Percentiles rank a stretch among this genome's conserved stretches.
Evolutionary conservation across 2,888 invertebrate species (phyloP).

Genomic region (Ennomos fuscantarius): DNA sequence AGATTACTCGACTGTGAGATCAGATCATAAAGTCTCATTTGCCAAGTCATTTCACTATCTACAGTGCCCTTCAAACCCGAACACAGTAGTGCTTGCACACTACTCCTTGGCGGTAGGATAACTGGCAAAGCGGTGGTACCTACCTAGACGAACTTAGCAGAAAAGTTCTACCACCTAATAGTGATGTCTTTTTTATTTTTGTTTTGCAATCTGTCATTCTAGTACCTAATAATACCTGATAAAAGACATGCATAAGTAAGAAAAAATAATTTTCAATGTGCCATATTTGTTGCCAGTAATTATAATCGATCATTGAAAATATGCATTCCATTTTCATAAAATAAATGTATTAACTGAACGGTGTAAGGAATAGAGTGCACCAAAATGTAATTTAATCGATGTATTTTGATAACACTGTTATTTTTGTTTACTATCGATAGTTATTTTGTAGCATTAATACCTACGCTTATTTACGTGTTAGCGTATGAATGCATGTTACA

Average conservation of each 20-base stretch:
- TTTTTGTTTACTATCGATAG: conserved; percentile 18
- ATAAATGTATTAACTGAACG: conserved; percentile 13
- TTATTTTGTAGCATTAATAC: conserved; percentile 63
- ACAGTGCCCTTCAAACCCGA: no score
- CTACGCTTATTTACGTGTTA: conserved; percentile 73
- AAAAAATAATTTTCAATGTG: neutral
- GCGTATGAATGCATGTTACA: conserved; percentile 76
- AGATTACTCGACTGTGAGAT: no score
- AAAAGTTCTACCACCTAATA: no score
- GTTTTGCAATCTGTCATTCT: no score
- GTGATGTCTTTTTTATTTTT: neutral
- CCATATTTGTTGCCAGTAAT: conserved; percentile 1
- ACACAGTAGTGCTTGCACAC: no score
- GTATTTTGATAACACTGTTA: conserved; percentile 35
- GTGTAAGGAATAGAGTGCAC: conserved; percentile 31
- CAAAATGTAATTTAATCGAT: conserved; percentile 29
- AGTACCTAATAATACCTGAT: no score
- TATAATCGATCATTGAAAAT: conserved; percentile 10
- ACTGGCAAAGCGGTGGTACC: no score
- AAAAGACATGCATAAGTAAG: no score
- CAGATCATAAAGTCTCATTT: no score
- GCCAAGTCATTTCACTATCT: no score
- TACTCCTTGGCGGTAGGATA: no score
- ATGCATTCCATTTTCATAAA: conserved; percentile 22
- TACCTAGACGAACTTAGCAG: no score